A percentile compares a stretch with the other conserved stretches of the same genome.
Evolutionary conservation across 2,888 invertebrate genomes (phyloP).

Genomic region (Periphyllus acericola): DNA sequence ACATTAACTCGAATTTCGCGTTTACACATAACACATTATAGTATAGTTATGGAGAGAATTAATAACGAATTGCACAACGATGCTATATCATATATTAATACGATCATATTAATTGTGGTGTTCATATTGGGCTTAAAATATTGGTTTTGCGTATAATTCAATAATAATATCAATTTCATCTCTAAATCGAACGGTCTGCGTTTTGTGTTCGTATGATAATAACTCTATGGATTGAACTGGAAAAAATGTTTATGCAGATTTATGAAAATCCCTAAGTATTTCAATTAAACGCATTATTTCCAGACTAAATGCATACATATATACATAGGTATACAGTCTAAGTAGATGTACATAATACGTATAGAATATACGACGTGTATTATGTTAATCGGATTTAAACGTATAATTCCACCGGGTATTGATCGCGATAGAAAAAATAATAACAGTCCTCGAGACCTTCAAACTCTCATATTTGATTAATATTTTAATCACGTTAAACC

Average conservation of each 20-base stretch:
- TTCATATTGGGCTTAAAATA: background rate
- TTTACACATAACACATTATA: background rate
- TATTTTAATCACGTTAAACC: no score
- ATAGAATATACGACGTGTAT: background rate
- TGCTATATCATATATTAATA: background rate
- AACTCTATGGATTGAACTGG: background rate
- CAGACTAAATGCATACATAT: background rate
- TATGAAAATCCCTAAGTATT: background rate
- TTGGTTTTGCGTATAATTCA: background rate
- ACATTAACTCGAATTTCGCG: background rate
- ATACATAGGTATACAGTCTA: background rate
- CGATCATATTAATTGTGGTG: background rate
- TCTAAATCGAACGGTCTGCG: background rate
- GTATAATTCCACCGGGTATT: background rate
- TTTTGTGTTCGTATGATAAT: background rate
- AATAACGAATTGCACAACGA: background rate
- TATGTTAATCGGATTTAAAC: slow-evolving; percentile 19
- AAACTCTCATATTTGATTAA: no score
- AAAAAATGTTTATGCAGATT: background rate
- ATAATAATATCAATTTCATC: background rate
- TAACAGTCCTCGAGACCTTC: background rate
- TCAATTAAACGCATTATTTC: slow-evolving; percentile 20
- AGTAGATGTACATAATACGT: background rate
- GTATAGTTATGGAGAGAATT: background rate
- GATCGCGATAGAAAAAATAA: background rate